These are phyloP conservation scores for Ellobium chinense DNA, from an alignment of 2,888 invertebrate genomes.

Conservation along the genomic window DNA sequence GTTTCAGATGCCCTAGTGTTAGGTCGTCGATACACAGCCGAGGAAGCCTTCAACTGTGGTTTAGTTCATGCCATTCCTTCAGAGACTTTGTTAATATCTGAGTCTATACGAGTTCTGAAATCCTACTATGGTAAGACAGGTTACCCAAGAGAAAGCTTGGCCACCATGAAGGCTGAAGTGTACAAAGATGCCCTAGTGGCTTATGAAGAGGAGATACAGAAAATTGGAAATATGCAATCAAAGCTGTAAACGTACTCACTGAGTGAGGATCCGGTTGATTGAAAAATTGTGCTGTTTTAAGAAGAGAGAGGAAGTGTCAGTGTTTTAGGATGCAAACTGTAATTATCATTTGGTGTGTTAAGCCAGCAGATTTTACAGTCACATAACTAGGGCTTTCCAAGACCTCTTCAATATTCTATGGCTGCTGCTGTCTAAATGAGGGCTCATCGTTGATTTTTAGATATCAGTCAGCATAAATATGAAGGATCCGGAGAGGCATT, in stretches of 20 bases:
- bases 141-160: slow-evolving; percentile 40
- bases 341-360: no score
- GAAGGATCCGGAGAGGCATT: no score
- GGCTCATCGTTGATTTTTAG: no score
- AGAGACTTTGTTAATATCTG: slow-evolving; percentile 12
- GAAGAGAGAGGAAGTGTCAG: no score
- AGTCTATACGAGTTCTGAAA: slow-evolving; percentile 32
- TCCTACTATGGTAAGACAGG: slow-evolving; percentile 37
- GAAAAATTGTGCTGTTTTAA: no score
- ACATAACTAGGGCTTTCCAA: no score
- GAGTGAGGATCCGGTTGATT: no score
- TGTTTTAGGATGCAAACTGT: no score
- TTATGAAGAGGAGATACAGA: background rate
- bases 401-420: no score
- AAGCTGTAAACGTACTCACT: slow-evolving; percentile 15
- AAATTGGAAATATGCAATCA: background rate
- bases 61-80: slow-evolving; percentile 26
- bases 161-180: slow-evolving; percentile 41
- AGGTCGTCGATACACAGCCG: slow-evolving; percentile 36
- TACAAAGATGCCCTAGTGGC: slow-evolving; percentile 27
- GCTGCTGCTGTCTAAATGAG: no score
- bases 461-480: no score
- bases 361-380: no score
- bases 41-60: slow-evolving; percentile 37
- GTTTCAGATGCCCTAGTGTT: slow-evolving; percentile 35